These are phyloP conservation scores for Aphodius granarius DNA, from an alignment of 2,888 invertebrate species.

Conservation along the genomic window DNA sequence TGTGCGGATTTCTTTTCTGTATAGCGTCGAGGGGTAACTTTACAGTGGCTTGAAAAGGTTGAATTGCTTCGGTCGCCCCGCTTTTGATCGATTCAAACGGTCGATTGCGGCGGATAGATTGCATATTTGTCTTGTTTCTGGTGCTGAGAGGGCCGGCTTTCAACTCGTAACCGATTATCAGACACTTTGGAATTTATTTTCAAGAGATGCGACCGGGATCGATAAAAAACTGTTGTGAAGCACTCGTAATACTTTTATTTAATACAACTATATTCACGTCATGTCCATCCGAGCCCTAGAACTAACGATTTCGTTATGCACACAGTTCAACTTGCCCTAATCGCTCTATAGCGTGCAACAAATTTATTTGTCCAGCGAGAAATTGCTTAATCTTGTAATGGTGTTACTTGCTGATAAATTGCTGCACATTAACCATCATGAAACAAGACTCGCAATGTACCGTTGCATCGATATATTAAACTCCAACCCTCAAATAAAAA, in stretches of 20 bases:
- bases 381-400: background rate
- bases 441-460: background rate
- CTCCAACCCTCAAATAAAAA: background rate
- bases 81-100: background rate
- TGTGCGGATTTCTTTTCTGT: background rate
- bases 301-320: background rate
- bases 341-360: background rate
- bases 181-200: background rate
- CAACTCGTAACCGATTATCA: background rate
- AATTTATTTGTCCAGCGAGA: background rate
- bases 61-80: no score
- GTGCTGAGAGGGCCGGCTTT: background rate
- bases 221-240: no score
- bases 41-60: background rate
- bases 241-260: no score
- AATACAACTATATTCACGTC: no score
- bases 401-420: background rate
- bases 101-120: background rate
- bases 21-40: background rate
- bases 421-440: background rate
- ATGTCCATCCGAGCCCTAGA: no score
- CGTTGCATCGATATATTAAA: background rate
- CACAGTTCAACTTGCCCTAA: background rate
- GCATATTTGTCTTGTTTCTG: background rate
- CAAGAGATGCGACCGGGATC: background rate